phyloP scores from a whole-genome alignment of 2,888 invertebrate species.

The Kuschelorhynchus macadamiae region DNA sequence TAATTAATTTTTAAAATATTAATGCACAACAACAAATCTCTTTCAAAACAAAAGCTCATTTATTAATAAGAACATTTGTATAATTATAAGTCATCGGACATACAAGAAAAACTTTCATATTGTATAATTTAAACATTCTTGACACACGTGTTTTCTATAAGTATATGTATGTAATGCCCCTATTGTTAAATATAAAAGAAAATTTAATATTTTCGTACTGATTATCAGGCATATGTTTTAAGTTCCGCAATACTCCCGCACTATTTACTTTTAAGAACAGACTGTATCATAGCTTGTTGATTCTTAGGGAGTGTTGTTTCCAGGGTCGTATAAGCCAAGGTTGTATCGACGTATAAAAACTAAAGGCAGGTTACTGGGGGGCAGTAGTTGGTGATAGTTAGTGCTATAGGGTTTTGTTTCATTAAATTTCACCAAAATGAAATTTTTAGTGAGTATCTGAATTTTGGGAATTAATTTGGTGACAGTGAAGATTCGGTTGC shows the following conservation, averaged over 20 bases:
- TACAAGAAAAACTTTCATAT: too few species aligned
- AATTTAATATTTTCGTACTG: conserved; percentile 7
- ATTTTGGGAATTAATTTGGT: conserved; percentile 13
- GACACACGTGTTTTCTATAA: too few species aligned
- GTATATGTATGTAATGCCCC: conserved; percentile 7
- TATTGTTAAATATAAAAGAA: conserved; percentile 2
- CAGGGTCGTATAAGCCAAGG: conserved; percentile 68
- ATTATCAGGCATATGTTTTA: conserved; percentile 16
- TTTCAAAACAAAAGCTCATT: too few species aligned
- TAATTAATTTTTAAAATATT: too few species aligned
- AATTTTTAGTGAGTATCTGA: conserved; percentile 63
- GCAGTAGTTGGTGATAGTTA: conserved; percentile 65
- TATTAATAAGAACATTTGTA: too few species aligned
- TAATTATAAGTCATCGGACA: too few species aligned
- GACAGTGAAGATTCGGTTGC: conserved; percentile 14
- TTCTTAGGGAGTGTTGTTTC: conserved; percentile 61
- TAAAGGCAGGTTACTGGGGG: conserved; percentile 61
- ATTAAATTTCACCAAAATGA: conserved; percentile 59
- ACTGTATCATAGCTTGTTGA: conserved; percentile 33
- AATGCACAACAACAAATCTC: too few species aligned
- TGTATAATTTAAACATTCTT: too few species aligned
- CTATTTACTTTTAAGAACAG: conserved; percentile 46
- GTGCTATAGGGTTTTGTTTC: conserved; percentile 63
- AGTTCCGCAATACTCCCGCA: conserved; percentile 47
- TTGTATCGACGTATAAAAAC: conserved; percentile 66